A percentile compares a stretch with the other conserved stretches of the same genome.
These are phyloP conservation scores for Dendrocopos noguchii DNA, from an alignment of 2,113 vertebrate genomes.

Conservation along the genomic window DNA sequence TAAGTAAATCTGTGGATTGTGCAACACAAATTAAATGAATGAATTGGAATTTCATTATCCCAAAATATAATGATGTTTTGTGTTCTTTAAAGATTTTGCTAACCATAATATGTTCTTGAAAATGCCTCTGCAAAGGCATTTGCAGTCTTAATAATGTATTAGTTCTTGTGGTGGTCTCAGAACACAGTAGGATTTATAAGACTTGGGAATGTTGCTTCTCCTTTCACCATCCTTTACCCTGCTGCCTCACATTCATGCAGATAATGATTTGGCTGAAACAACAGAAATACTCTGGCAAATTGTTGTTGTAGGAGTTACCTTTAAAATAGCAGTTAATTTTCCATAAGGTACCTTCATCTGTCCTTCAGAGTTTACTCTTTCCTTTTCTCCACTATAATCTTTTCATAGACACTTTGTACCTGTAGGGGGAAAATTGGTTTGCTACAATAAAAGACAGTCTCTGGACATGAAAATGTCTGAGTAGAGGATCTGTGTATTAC, in stretches of 20 bases:
- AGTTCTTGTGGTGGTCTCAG: neutral
- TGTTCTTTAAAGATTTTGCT: neutral
- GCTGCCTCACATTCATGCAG: neutral
- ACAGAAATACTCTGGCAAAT: neutral
- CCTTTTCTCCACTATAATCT: neutral
- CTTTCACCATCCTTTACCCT: neutral
- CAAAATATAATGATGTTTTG: neutral
- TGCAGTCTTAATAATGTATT: neutral
- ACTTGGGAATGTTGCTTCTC: neutral
- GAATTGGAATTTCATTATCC: neutral
- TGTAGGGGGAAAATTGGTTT: neutral
- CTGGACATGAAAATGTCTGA: neutral
- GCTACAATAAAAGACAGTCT: neutral
- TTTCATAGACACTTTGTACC: neutral
- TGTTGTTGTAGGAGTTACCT: neutral
- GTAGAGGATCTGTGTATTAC: neutral
- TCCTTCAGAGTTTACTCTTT: neutral
- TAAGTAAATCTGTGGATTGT: neutral
- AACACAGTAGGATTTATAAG: neutral
- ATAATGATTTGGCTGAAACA: neutral
- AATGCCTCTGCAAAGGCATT: neutral
- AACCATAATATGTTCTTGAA: neutral
- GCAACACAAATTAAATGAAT: neutral
- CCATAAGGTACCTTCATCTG: neutral
- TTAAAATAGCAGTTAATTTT: neutral